A percentile compares a stretch with the other conserved stretches of the same genome.
These are phyloP conservation scores for Drosophila punjabiensis DNA, from an alignment of 1,140 invertebrate species.

Conservation along the genomic window DNA sequence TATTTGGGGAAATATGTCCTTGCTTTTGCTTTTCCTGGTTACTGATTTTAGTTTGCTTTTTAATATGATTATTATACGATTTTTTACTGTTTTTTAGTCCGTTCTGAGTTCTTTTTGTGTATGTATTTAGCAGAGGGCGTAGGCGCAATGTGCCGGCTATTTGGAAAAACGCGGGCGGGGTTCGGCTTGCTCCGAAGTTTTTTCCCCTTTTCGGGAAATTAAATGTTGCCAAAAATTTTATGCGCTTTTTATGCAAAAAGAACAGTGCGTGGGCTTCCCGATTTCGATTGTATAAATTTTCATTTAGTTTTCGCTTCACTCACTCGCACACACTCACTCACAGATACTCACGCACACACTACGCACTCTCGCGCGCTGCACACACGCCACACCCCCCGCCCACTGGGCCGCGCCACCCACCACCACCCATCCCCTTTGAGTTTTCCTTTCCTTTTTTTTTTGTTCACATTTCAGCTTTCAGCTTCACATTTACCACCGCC, in stretches of 20 bases:
- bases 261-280: slow-evolving; percentile 39
- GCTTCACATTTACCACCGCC: slow-evolving; percentile 75
- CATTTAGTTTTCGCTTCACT: slow-evolving; percentile 71
- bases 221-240: slow-evolving; percentile 59
- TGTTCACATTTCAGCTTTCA: slow-evolving; percentile 52
- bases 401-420: slow-evolving; percentile 34
- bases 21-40: slow-evolving; percentile 23
- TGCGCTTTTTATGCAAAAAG: slow-evolving; percentile 62
- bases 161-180: slow-evolving; percentile 35
- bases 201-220: slow-evolving; percentile 4
- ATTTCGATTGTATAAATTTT: slow-evolving; percentile 70
- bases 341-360: slow-evolving; percentile 59
- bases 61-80: not conserved
- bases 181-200: slow-evolving; percentile 9
- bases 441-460: slow-evolving; percentile 69
- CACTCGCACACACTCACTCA: slow-evolving; percentile 40
- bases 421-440: slow-evolving; percentile 52
- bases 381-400: slow-evolving; percentile 54
- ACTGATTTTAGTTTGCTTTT: not conserved
- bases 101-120: slow-evolving; percentile 46
- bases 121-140: slow-evolving; percentile 66
- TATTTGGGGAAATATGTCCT: slow-evolving; percentile 10
- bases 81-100: slow-evolving; percentile 4
- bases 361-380: slow-evolving; percentile 62
- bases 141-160: slow-evolving; percentile 66